These are phyloP conservation scores for Drosophila tanythrix DNA, from an alignment of 2,888 invertebrate species.

Conservation along the genomic window DNA sequence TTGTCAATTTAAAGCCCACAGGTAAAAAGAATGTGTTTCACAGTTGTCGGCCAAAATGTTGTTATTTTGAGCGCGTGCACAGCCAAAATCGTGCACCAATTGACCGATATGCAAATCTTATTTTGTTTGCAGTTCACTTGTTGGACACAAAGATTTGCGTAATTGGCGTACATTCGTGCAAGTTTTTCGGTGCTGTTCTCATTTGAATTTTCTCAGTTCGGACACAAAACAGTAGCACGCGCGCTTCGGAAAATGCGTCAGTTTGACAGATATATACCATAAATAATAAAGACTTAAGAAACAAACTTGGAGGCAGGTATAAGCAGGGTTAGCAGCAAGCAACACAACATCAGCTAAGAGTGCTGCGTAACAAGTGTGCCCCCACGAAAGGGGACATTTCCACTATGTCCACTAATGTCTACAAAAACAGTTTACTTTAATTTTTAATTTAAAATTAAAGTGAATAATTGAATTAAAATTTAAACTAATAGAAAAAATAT, in stretches of 20 bases:
- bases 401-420: neutral
- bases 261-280: slow-evolving; percentile 35
- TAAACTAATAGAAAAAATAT: neutral
- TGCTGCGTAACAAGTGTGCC: neutral
- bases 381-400: neutral
- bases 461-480: neutral
- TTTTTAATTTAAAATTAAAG: neutral
- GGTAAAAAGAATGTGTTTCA: slow-evolving; percentile 44
- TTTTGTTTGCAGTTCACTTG: slow-evolving; percentile 54
- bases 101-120: slow-evolving; percentile 74
- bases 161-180: slow-evolving; percentile 64
- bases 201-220: slow-evolving; percentile 58
- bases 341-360: slow-evolving; percentile 7
- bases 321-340: slow-evolving; percentile 18
- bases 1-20: slow-evolving; percentile 20
- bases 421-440: neutral
- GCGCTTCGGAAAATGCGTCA: slow-evolving; percentile 52
- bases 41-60: slow-evolving; percentile 33
- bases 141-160: slow-evolving; percentile 61
- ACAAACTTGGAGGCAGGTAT: slow-evolving; percentile 31
- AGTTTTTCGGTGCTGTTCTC: slow-evolving; percentile 63
- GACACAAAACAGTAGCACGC: slow-evolving; percentile 61
- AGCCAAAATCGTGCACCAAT: slow-evolving; percentile 67
- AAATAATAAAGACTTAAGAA: slow-evolving; percentile 48
- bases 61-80: slow-evolving; percentile 65